Percentiles rank a stretch among this genome's conserved stretches.
phyloP scores from a whole-genome alignment of 2,888 invertebrate species.

The Deilephila porcellus region DNA sequence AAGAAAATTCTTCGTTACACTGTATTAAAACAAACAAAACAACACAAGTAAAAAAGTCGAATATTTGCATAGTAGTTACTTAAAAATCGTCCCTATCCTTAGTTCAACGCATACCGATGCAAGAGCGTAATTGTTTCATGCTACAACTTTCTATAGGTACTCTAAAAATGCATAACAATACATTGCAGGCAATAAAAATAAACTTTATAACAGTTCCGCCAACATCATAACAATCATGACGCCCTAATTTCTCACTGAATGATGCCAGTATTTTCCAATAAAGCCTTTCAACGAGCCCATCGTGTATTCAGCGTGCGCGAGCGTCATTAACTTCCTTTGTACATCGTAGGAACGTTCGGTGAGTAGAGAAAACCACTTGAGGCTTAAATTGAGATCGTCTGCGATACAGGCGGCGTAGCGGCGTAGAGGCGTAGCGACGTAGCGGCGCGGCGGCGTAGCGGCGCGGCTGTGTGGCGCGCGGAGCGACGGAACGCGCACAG shows the following conservation, averaged over 20 bases:
- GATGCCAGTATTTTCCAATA: conserved; percentile 67
- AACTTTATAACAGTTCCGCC: conserved; percentile 33
- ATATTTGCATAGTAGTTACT: no score
- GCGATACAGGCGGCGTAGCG: conserved; percentile 47
- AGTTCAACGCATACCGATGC: no score
- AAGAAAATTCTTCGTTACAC: no score
- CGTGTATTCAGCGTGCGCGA: conserved; percentile 67
- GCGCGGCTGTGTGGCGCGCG: background rate
- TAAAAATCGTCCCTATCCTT: no score
- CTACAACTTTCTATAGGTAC: no score
- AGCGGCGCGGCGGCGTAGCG: background rate
- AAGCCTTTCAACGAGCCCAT: conserved; percentile 62
- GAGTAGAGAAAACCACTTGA: conserved; percentile 74
- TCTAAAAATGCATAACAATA: background rate
- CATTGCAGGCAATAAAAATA: background rate
- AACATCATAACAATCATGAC: conserved; percentile 47
- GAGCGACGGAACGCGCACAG: background rate
- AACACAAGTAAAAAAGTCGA: no score
- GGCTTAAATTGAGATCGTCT: conserved; percentile 74
- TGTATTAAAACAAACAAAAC: no score
- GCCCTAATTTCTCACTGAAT: conserved; percentile 56
- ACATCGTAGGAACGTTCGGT: conserved; percentile 58
- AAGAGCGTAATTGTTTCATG: no score
- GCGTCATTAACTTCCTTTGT: conserved; percentile 77
- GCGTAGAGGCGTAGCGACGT: background rate